Evolutionary conservation across 2,113 vertebrate species (phyloP), one percentile per base, ranked within the genome.

Genomic region (Cyprinodon tularosa): DNA sequence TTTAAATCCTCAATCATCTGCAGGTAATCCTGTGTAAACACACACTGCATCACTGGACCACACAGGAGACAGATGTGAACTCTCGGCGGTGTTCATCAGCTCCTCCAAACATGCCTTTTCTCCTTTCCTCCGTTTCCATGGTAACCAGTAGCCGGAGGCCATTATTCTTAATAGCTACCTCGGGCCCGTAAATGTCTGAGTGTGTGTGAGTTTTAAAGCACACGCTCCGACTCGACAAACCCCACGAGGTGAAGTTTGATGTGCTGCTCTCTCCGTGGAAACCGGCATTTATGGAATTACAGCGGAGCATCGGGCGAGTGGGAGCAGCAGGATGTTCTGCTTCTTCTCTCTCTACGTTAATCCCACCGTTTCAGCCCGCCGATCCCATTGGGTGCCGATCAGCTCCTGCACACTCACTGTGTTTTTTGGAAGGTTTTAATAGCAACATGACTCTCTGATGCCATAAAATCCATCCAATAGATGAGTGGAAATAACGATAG

Each of bases 111-210:
- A 78, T 65, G 57, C 69, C 66, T 74, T 78, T 66, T 74, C 57
- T 63, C 65, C 72, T 83, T 53, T 36, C 70, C 74, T 22, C 68
- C 57, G 77, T 91, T 36, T 20, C 86, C 84, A 91, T 88, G 90
- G 88, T 68, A 87, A 91, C 90, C 3, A 4, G 40, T 53, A 72
- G 74, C 82, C 71, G 76, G 70, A 71, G 71, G 86, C 82, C 72
- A 85, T 85, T 84, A 77, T 78, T 80, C 71, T 81, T 88, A 84
- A 89, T 88, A 75, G 82, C 80, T 87, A 80, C 84, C 83, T 76
- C 53, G 84, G 84, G 88, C 77, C 81, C 76, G 72, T 72, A 47
- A 60, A 68, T 66, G 73, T 73, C 57, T 69, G 71, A 69, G 59
- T 64, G 70, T 69, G 68, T 81, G 75, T 45, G 22, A 57, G 50